Evolutionary conservation across 2,797 vertebrate species (phyloP).

Genomic region (Diplodus puntazzo): DNA sequence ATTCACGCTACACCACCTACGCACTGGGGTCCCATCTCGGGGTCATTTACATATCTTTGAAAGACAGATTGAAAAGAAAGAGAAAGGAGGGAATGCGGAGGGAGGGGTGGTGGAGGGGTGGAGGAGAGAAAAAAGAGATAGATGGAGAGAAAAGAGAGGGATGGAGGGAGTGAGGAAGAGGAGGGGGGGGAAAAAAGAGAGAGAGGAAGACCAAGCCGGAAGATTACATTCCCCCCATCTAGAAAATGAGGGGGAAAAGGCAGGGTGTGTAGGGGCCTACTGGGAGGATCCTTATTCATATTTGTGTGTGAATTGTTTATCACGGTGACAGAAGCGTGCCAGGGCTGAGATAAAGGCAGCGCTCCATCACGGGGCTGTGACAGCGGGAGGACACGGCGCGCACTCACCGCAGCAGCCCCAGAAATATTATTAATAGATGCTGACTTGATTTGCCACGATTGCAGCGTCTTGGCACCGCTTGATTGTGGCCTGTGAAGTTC

Average conservation of each 20-base stretch:
- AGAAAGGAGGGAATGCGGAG: conserved; percentile 76
- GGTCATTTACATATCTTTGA: conserved; percentile 99
- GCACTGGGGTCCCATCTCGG: conserved; percentile 92
- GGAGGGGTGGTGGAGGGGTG: conserved; percentile 50
- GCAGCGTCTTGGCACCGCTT: conserved; percentile 93
- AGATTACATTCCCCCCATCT: conserved; percentile 97
- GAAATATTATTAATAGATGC: conserved; percentile 99
- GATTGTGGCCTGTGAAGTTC: conserved; percentile 99
- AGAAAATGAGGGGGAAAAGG: conserved; percentile 92
- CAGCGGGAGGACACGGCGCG: conserved; percentile 94
- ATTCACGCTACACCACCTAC: conserved; percentile 94
- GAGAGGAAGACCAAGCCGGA: conserved; percentile 86
- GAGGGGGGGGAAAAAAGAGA: conserved; percentile 40
- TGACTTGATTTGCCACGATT: conserved; percentile 98
- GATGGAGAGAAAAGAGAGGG: conserved; percentile 56
- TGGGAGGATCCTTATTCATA: conserved; percentile 99
- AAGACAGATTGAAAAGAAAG: conserved; percentile 91
- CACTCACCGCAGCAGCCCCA: conserved; percentile 91
- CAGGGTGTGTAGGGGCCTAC: conserved; percentile 88
- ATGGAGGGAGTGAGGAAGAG: conserved; percentile 59
- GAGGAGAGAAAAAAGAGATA: conserved; percentile 31
- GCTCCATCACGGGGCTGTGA: conserved; percentile 97
- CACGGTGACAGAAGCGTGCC: conserved; percentile 99
- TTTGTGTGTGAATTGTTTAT: conserved; percentile 99
- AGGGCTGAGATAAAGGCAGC: conserved; percentile 98